These are phyloP conservation scores for Theristicus caerulescens DNA, from an alignment of 2,113 vertebrate genomes.

Conservation along the genomic window DNA sequence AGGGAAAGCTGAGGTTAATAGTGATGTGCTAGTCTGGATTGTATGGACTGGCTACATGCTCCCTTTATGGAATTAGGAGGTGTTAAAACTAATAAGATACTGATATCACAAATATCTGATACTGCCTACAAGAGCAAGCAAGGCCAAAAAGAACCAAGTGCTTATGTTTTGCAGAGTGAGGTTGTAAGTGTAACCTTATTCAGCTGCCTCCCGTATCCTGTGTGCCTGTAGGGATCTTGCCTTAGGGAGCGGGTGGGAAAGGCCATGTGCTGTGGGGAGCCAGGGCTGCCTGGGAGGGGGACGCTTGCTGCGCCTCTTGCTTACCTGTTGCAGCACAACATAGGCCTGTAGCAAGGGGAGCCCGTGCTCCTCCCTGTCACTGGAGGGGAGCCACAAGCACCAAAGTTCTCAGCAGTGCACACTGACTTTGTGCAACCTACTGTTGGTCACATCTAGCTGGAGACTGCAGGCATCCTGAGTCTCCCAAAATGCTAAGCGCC, in stretches of 20 bases:
- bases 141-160: background rate
- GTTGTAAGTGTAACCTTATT: background rate
- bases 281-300: background rate
- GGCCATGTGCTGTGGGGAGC: background rate
- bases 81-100: background rate
- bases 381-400: background rate
- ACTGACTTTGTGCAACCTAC: background rate
- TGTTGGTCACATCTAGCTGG: background rate
- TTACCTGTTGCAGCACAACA: background rate
- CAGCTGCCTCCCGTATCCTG: background rate
- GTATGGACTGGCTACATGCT: background rate
- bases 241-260: fast-evolving
- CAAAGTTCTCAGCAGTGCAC: background rate
- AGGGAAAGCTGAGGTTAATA: background rate
- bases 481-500: background rate
- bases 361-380: fast-evolving
- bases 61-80: background rate
- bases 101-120: background rate
- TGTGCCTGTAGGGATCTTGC: background rate
- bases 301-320: fast-evolving
- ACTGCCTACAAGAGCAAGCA: background rate
- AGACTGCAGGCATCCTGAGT: background rate
- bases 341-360: background rate
- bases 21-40: background rate
- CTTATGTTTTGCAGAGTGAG: background rate